Evolutionary conservation across 2,888 invertebrate genomes (phyloP).

Genomic region (Antheraea assamensis): DNA sequence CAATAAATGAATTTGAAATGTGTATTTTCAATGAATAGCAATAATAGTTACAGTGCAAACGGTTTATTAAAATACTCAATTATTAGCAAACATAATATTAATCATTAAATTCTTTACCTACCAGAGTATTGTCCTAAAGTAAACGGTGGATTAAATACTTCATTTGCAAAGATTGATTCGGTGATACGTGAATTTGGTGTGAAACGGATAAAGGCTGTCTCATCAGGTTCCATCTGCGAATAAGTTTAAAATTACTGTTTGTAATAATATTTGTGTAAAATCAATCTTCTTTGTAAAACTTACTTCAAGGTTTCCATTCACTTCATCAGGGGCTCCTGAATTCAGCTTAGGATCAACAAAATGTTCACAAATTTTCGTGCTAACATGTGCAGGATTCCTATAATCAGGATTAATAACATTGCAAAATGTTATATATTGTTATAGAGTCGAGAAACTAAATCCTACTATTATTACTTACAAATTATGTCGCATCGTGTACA

Average conservation of each 20-base stretch:
- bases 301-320: constrained; percentile 52
- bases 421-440: background rate
- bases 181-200: constrained; percentile 84
- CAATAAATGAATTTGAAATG: constrained; percentile 24
- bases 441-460: constrained; percentile 2
- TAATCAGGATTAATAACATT: constrained; percentile 13
- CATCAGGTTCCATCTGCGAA: constrained; percentile 82
- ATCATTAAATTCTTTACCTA: constrained; percentile 2
- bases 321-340: constrained; percentile 42
- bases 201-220: constrained; percentile 90
- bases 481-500: constrained; percentile 81
- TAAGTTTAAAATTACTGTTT: constrained; percentile 17
- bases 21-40: background rate
- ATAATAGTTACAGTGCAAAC: background rate
- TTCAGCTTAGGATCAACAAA: constrained; percentile 67
- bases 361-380: constrained; percentile 70
- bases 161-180: constrained; percentile 89
- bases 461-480: constrained; percentile 79
- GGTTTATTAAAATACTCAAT: background rate
- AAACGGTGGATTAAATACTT: constrained; percentile 88
- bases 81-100: background rate
- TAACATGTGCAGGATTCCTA: constrained; percentile 65
- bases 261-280: background rate
- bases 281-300: constrained; percentile 29
- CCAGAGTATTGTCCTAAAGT: constrained; percentile 71